Conservation (phyloP, 2,113 vertebrate genomes). For the Chrysochloris asiatica region DNA sequence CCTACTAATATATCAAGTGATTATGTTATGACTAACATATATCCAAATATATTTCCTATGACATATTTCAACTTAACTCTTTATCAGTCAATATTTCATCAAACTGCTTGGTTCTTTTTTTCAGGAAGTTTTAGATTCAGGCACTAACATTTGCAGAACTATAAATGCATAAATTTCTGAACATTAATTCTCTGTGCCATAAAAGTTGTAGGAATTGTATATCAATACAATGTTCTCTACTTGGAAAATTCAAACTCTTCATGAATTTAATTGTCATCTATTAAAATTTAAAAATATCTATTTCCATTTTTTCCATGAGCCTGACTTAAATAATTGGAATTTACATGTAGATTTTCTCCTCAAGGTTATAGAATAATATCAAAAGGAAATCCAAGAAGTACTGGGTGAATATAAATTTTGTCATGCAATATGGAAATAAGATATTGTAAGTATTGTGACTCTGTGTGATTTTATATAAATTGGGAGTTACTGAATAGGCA, state of each 20-base stretch:
- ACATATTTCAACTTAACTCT: constrained; percentile 80
- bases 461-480: constrained; percentile 35
- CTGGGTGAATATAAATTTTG: constrained; percentile 20
- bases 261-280: not conserved
- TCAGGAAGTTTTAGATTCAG: not conserved
- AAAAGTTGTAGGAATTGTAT: not conserved
- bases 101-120: constrained; percentile 26
- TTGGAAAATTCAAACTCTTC: not conserved
- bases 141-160: not conserved
- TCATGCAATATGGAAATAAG: constrained; percentile 43
- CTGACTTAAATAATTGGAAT: constrained; percentile 22
- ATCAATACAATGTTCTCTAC: not conserved
- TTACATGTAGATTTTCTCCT: not conserved
- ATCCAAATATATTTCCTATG: constrained; percentile 58
- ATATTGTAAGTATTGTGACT: not conserved
- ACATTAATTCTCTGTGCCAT: not conserved
- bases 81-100: constrained; percentile 67
- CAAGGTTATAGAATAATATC: not conserved
- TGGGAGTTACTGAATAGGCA: not conserved
- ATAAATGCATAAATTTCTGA: not conserved
- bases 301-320: not conserved
- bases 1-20: constrained; percentile 85
- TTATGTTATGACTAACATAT: constrained; percentile 82
- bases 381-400: constrained; percentile 17
- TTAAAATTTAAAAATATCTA: not conserved